Conservation (phyloP, 2,797 vertebrate species). For the Babyrousa celebensis region DNA sequence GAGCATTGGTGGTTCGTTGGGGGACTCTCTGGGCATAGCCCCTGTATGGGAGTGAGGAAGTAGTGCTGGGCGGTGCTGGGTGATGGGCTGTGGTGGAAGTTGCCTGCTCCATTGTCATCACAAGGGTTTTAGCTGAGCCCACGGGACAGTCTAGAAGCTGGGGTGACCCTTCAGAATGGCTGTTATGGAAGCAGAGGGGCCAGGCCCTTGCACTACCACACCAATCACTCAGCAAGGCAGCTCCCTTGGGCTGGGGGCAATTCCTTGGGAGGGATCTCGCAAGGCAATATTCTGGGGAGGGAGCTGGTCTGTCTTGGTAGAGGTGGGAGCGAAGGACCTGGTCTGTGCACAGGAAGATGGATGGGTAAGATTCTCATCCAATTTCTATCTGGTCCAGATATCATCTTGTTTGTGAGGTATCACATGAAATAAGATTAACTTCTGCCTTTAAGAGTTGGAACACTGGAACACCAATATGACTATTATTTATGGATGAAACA, state of each 20-base stretch:
- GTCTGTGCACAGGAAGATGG: neutral
- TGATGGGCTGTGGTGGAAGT: neutral
- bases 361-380: neutral
- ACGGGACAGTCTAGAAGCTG: neutral
- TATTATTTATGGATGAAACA: constrained; percentile 62
- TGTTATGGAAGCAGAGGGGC: neutral
- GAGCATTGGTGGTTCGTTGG: neutral
- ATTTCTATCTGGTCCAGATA: neutral
- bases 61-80: neutral
- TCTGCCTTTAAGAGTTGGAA: neutral
- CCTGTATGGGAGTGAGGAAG: neutral
- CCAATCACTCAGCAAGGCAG: neutral
- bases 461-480: neutral
- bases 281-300: neutral
- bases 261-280: neutral
- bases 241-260: neutral
- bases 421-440: constrained; percentile 40
- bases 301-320: neutral
- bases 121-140: neutral
- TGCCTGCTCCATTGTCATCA: neutral
- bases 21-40: neutral
- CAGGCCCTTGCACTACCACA: neutral
- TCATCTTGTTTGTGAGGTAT: constrained; percentile 17
- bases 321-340: neutral
- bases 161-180: neutral